Evolutionary conservation across 2,888 invertebrate species (phyloP), one percentile per base, ranked within the genome.

Genomic region (Sarcophaga carnaria): DNA sequence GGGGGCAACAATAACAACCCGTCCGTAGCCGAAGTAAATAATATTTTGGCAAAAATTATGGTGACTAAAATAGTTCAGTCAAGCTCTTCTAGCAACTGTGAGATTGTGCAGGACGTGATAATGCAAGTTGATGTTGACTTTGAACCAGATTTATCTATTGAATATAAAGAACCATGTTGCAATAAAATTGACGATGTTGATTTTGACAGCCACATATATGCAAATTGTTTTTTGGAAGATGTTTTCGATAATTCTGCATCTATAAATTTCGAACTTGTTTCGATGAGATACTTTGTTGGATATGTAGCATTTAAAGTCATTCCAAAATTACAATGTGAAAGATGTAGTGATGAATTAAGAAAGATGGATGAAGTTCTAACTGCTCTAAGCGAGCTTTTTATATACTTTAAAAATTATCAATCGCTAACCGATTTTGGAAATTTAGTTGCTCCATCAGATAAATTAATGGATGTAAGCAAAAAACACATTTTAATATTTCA

Each of bases 251-350:
- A 62, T 62, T 62, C 60, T 62, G 20, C 60, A 62, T 5, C 60
- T 62, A 62, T 62, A 62, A 62, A 62, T 62, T n/a, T 20, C 60
- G 60, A 62, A 62, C 60, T 22, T 20, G 59, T 59, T 71, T 71
- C 27, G 2, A 71, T 71, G 27, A 64, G 64, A 11, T 64, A 64
- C 27, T 64, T 22, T 64, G 64, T 64, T 27, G 27, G 64, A 64
- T 22, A 64, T 12, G 25, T 22, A 8, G 64, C 2, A 22, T 64
- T 64, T 17, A 64, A 25, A 66, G 17, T 66, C 66, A 37, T 66
- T 66, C 12, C 20, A 63, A 63, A n/a, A 63, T 63, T 63, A 63
- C 20, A 63, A 63, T 22, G 63, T 6, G 63, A 63, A 63, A 22
- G 22, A 63, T 63, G 14, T 63, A 6, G 20, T 20, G 20, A 63